Evolutionary conservation across 1,140 invertebrate genomes (phyloP), one percentile per base, ranked within the genome.

Genomic region (Drosophila sproati): DNA sequence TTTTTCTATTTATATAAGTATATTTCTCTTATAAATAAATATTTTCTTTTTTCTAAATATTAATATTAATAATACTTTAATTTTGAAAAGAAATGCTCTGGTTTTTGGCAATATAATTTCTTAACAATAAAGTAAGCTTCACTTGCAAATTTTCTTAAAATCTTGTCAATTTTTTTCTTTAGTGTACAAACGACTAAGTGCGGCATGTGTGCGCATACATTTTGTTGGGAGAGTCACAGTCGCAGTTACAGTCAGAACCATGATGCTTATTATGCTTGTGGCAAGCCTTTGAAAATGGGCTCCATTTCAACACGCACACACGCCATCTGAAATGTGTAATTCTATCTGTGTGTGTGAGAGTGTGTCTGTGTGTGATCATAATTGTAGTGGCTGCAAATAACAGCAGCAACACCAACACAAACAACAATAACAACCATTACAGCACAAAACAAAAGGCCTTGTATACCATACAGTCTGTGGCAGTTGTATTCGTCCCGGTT

Each of bases 261-360:
- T 64, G 63, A 67, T 57, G 82, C 76, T 85, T 75, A 78, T 86
- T 86, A 81, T 82, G 82, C 39, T 66, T 28, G 10, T 35, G 32
- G 34, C 48, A 69, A 73, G 52, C 67, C 82, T 77, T 72, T 79
- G 52, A 64, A 69, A 76, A 87, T 80, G 79, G 59, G 73, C 79
- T 87, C 79, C 66, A 78, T 87, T 88, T 82, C 73, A 83, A 51
- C 83, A 82, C 73, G 75, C 63, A 78, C 67, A 47, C 43, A 60
- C 32, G 57, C 12, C 43, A 57, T 47, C 29, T 3, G 6, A 29
- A 47, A 57, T 57, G 55, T 56, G 29, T 41, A 5, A 69, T 55
- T 51, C 43, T 61, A 70, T 70, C 51, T 77, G 75, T 82, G 64
- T 61, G 41, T 66, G 47, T 71, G 60, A 12, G 4, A 60, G 59